Conservation (phyloP, 1,140 invertebrate species). For the Trachymyrmex cornetzi region DNA sequence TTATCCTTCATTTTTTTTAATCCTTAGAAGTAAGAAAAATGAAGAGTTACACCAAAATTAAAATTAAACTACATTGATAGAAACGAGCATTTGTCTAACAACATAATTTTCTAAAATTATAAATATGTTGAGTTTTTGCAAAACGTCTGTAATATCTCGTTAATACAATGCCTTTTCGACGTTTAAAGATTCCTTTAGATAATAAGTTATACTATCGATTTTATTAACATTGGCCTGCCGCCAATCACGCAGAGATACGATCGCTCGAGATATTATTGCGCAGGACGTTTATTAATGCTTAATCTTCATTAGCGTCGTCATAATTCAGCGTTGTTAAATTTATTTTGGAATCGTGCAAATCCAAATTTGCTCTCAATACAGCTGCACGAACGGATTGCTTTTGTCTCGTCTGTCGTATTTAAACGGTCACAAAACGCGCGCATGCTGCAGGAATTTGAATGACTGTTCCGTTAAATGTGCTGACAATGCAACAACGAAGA, state of each 20-base stretch:
- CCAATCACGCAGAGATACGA: constrained; percentile 61
- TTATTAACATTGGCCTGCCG: constrained; percentile 53
- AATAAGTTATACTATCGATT: constrained; percentile 57
- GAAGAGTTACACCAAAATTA: too few relatives aligned
- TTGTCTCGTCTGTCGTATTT: constrained; percentile 13
- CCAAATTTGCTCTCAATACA: constrained; percentile 19
- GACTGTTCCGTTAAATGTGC: constrained; percentile 20
- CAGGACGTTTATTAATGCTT: constrained; percentile 71
- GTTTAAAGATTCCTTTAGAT: neutral
- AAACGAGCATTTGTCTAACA: neutral
- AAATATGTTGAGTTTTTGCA: neutral
- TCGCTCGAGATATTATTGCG: constrained; percentile 58
- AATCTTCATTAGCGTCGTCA: constrained; percentile 76
- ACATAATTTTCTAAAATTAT: neutral
- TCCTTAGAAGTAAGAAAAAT: too few relatives aligned
- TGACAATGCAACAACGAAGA: neutral
- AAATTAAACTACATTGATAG: too few relatives aligned
- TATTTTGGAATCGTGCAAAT: constrained; percentile 15
- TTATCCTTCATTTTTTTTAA: too few relatives aligned
- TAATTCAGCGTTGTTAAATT: constrained; percentile 68
- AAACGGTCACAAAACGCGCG: neutral
- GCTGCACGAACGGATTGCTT: neutral
- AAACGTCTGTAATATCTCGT: neutral
- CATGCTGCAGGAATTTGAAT: neutral
- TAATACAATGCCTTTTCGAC: neutral